A percentile compares a stretch with the other conserved stretches of the same genome.
Evolutionary conservation across 2,797 vertebrate genomes (phyloP).

Genomic region (Podarcis lilfordi): DNA sequence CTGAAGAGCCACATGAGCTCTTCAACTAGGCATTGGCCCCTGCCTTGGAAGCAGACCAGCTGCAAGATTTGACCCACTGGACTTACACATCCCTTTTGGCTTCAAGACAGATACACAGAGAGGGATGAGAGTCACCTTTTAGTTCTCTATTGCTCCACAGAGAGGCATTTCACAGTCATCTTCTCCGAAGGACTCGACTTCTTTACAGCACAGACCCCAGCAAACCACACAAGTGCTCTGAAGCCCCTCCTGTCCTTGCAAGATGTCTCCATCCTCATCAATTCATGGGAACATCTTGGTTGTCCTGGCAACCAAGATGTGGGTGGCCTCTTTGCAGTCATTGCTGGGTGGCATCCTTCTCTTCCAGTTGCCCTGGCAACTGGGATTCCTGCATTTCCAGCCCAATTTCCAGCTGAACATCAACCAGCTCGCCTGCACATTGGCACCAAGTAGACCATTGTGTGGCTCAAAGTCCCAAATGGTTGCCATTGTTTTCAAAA

Average conservation of each 20-base stretch:
- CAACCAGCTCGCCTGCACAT: background rate
- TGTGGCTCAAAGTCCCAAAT: no score
- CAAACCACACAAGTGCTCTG: background rate
- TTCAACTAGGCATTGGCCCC: no score
- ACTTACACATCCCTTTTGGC: no score
- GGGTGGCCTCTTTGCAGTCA: slow-evolving; percentile 1
- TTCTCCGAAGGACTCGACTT: background rate
- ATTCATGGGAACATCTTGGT: background rate
- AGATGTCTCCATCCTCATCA: background rate
- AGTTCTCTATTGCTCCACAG: no score
- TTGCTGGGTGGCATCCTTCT: background rate
- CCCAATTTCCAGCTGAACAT: background rate
- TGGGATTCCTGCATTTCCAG: background rate
- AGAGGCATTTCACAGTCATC: no score
- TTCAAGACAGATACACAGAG: no score
- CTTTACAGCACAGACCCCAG: background rate
- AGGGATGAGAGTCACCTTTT: no score
- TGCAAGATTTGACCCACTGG: no score
- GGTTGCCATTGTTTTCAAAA: background rate
- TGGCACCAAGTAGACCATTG: no score
- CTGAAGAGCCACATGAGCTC: no score
- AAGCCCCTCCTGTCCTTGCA: no score
- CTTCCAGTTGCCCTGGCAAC: background rate
- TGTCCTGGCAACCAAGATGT: background rate
- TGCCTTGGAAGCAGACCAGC: no score